These are phyloP conservation scores for Prostheceraeus crozeri DNA, from an alignment of 2,888 invertebrate species.

Conservation along the genomic window DNA sequence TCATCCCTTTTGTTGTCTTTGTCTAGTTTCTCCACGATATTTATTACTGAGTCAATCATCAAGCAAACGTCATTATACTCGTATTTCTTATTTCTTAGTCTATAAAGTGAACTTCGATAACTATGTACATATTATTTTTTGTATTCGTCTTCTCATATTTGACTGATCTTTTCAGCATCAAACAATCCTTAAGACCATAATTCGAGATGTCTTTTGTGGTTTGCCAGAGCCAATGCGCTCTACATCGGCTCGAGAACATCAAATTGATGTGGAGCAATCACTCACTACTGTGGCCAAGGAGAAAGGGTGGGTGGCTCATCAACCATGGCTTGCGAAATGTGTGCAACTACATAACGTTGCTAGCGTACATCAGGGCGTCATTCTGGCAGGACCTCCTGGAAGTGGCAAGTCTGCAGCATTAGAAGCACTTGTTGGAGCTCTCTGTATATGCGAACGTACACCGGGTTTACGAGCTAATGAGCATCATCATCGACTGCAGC, in stretches of 20 bases:
- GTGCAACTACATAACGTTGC: conserved; percentile 52
- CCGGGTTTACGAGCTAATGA: background rate
- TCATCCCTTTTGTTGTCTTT: too few relatives aligned
- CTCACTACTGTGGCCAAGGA: conserved; percentile 44
- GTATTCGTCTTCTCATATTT: too few relatives aligned
- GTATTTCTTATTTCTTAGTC: too few relatives aligned
- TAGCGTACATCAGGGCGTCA: conserved; percentile 52
- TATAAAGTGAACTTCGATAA: too few relatives aligned
- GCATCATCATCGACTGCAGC: conserved; percentile 50
- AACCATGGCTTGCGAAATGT: conserved; percentile 53
- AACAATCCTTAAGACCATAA: conserved; percentile 48
- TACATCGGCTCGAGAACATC: conserved; percentile 41
- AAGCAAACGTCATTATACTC: too few relatives aligned
- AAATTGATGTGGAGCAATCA: conserved; percentile 44
- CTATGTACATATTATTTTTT: too few relatives aligned
- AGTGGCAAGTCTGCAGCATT: conserved; percentile 55
- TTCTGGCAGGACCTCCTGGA: conserved; percentile 55
- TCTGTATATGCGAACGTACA: too few relatives aligned
- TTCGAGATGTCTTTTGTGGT: conserved; percentile 51
- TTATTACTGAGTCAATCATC: too few relatives aligned
- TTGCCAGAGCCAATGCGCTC: conserved; percentile 45
- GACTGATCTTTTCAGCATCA: conserved; percentile 46
- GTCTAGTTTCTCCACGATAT: too few relatives aligned
- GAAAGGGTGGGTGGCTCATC: conserved; percentile 48
- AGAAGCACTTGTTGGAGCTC: conserved; percentile 51